A percentile compares a stretch with the other conserved stretches of the same genome.
These are phyloP conservation scores for Homarus americanus DNA, from an alignment of 1,140 invertebrate species.

Conservation along the genomic window DNA sequence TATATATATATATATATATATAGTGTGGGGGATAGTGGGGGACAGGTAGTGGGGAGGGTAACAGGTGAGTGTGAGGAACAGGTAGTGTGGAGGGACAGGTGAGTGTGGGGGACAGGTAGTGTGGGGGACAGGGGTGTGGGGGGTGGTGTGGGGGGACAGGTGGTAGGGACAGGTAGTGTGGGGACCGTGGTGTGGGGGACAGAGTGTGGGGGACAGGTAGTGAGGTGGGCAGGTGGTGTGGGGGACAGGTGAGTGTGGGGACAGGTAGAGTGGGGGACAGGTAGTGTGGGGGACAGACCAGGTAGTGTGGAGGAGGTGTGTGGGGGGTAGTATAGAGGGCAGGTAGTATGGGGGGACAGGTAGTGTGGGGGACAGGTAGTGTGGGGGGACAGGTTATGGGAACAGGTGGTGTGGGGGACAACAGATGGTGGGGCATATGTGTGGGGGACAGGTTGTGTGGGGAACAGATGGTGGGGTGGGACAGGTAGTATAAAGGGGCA, in stretches of 20 bases:
- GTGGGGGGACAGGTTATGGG: no score
- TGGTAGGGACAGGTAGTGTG: neutral
- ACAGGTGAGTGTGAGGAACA: neutral
- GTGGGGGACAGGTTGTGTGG: no score
- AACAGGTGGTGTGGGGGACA: no score
- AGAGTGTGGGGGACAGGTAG: neutral
- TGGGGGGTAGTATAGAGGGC: neutral
- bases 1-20: no score
- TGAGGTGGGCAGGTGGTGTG: no score
- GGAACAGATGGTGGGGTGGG: no score
- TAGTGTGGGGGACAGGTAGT: no score
- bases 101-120: neutral
- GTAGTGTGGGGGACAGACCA: neutral
- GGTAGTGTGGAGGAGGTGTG: neutral
- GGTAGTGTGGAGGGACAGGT: neutral
- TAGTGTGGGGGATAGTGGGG: neutral
- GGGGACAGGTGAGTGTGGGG: neutral
- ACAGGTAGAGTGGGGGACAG: slow-evolving; percentile 10
- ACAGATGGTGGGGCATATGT: no score
- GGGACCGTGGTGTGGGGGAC: neutral
- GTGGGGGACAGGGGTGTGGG: neutral
- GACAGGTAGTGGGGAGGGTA: neutral
- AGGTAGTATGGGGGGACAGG: no score
- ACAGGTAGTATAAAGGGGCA: no score
- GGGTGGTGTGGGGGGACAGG: neutral